Base-by-base conservation (phyloP, 2,888 invertebrate species). In the Cylindroiulus punctatus region DNA sequence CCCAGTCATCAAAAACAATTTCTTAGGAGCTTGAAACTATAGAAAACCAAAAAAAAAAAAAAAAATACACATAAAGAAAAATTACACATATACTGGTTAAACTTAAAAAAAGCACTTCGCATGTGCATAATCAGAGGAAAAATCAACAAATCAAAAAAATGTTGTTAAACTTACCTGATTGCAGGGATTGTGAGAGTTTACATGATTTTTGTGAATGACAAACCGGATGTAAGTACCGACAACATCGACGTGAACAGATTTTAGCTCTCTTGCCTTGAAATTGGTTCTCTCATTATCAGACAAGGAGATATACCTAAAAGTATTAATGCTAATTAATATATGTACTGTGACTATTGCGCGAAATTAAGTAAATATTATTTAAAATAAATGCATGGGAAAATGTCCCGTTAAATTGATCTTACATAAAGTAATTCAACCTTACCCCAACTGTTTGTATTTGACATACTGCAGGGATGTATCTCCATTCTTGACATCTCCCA, bases 171-270 rank as follows among this genome's bases (percentile, higher is more conserved):
- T 89, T 91, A 97, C 97, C 94, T 98, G 98, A 89, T 96, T 94
- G 88, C 94, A 93, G 36, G 93, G 92, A 91, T 97, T 97, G 89
- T 95, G 94, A 88, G 94, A 93, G 90, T 97, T 97, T 86, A 93
- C 92, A 91, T 98, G 96, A 88, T 97, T 96, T 89, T 94, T 95
- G 88, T 96, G 95, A 10, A 98, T 92, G 88, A 95, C 93, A 57
- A 98, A 92, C 91, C 97, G 97, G 0, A 98, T 93, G 90, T 95
- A 95, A 22, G 93, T 92, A 8, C 95, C 95, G 81, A 93, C 92
- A 83, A 94, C 94, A 88, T 96, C 96, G 22, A 98, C 95, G 42
- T 96, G 94, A 14, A 96, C 95, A 87, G 95, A 95, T 91, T 96
- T 96, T 57, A 96, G 92, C 90, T 96, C 96, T 82, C 96, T 92